Conservation (phyloP, 2,113 vertebrate genomes). For the Hucho hucho region DNA sequence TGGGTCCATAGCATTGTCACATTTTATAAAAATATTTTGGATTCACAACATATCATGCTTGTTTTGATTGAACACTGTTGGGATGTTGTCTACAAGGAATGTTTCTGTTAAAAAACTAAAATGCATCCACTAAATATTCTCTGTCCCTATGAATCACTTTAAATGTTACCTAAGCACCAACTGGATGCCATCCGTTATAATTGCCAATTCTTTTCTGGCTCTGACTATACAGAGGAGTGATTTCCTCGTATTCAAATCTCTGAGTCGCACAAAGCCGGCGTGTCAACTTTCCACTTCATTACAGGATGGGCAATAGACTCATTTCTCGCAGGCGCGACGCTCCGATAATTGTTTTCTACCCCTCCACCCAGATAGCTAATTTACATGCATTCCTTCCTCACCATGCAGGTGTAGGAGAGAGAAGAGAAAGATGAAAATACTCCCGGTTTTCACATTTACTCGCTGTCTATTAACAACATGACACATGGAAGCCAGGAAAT, state of each 20-base stretch:
- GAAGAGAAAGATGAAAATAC: conserved; percentile 55
- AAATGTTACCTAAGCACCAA: conserved; percentile 66
- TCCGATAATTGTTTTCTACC: conserved; percentile 80
- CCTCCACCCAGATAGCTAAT: conserved; percentile 72
- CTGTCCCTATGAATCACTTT: conserved; percentile 64
- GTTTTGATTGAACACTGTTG: background rate
- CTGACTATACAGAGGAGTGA: conserved; percentile 75
- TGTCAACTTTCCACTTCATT: conserved; percentile 81
- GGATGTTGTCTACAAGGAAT: too few relatives aligned
- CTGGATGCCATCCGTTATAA: conserved; percentile 73
- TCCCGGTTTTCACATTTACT: conserved; percentile 74
- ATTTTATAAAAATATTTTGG: background rate
- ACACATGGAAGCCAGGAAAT: conserved; percentile 64
- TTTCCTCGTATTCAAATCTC: conserved; percentile 77
- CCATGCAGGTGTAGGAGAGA: conserved; percentile 47
- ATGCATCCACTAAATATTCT: conserved; percentile 69
- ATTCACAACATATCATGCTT: background rate
- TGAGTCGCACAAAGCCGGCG: conserved; percentile 72
- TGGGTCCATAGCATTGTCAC: background rate
- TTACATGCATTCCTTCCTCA: conserved; percentile 55
- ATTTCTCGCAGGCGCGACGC: conserved; percentile 71
- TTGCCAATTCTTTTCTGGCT: conserved; percentile 68
- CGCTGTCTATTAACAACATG: conserved; percentile 67
- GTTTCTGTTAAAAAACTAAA: conserved; percentile 38
- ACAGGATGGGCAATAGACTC: conserved; percentile 73